A percentile compares a stretch with the other conserved stretches of the same genome.
phyloP scores from a whole-genome alignment of 2,113 vertebrate genomes.

The Blennius ocellaris region DNA sequence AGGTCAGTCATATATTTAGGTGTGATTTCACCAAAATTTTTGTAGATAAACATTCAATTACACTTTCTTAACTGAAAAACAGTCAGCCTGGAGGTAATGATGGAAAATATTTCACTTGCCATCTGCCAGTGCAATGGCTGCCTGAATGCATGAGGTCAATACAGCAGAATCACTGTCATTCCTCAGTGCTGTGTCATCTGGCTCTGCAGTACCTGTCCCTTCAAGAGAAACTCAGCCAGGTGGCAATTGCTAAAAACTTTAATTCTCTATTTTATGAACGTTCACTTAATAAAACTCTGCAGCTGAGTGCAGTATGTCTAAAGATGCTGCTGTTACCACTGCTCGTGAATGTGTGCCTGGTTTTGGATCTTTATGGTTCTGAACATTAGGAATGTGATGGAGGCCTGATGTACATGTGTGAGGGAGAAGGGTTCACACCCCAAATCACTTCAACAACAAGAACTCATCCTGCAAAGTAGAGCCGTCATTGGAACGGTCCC shows the following conservation, averaged over 20 bases:
- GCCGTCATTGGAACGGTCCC: not conserved
- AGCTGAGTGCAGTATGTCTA: conserved; percentile 7
- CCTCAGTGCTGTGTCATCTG: conserved; percentile 22
- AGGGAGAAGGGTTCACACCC: not conserved
- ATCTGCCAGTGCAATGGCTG: not conserved
- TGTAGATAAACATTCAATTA: not conserved
- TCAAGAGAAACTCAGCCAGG: conserved; percentile 18
- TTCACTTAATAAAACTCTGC: not conserved
- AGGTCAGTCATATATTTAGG: not conserved
- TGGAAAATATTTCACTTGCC: conserved; percentile 11
- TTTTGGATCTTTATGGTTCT: conserved; percentile 22
- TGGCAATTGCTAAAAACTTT: conserved; percentile 13
- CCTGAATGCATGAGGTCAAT: not conserved
- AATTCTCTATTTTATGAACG: conserved; percentile 13
- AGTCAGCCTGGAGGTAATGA: conserved; percentile 1
- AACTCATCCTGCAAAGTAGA: not conserved
- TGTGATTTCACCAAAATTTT: not conserved
- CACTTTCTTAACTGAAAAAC: not conserved
- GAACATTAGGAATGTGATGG: conserved; percentile 33
- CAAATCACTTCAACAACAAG: not conserved
- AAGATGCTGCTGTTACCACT: not conserved
- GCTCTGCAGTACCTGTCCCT: conserved; percentile 3
- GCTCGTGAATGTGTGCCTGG: conserved; percentile 5
- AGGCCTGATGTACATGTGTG: conserved; percentile 15
- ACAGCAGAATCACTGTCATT: conserved; percentile 4